phyloP scores from a whole-genome alignment of 2,888 invertebrate genomes.

The Eupithecia insigniata region DNA sequence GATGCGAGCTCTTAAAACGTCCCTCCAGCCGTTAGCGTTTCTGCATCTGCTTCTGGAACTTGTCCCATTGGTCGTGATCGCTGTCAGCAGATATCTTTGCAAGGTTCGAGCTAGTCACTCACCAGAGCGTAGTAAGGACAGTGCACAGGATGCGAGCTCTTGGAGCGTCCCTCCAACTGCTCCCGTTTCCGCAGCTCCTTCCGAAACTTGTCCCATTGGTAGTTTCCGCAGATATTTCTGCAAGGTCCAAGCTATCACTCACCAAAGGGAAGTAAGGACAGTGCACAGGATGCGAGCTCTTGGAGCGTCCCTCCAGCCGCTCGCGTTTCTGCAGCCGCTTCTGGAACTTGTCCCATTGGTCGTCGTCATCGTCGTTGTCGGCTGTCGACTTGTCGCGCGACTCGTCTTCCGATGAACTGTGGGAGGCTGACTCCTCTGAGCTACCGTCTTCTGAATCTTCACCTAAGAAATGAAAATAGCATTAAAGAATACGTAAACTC shows the following conservation, averaged over 20 bases:
- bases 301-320: constrained; percentile 96
- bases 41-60: constrained; percentile 93
- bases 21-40: constrained; percentile 96
- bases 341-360: constrained; percentile 97
- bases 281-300: constrained; percentile 98
- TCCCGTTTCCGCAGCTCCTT: constrained; percentile 94
- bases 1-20: constrained; percentile 96
- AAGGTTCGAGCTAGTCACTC: background rate
- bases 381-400: constrained; percentile 86
- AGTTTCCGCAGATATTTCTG: constrained; percentile 64
- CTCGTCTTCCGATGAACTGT: constrained; percentile 80
- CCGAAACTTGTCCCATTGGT: constrained; percentile 97
- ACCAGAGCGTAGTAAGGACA: constrained; percentile 94
- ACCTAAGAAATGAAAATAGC: constrained; percentile 46
- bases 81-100: background rate
- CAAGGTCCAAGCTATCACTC: background rate
- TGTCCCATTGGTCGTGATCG: constrained; percentile 94
- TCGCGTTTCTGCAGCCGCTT: constrained; percentile 94
- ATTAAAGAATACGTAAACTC: background rate
- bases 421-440: constrained; percentile 78
- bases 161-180: constrained; percentile 96
- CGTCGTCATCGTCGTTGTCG: constrained; percentile 90
- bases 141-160: constrained; percentile 98
- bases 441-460: constrained; percentile 76
- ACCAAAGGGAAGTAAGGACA: constrained; percentile 97